Base-by-base conservation (phyloP, 2,113 vertebrate genomes). In the Drymodes brunneopygia region DNA sequence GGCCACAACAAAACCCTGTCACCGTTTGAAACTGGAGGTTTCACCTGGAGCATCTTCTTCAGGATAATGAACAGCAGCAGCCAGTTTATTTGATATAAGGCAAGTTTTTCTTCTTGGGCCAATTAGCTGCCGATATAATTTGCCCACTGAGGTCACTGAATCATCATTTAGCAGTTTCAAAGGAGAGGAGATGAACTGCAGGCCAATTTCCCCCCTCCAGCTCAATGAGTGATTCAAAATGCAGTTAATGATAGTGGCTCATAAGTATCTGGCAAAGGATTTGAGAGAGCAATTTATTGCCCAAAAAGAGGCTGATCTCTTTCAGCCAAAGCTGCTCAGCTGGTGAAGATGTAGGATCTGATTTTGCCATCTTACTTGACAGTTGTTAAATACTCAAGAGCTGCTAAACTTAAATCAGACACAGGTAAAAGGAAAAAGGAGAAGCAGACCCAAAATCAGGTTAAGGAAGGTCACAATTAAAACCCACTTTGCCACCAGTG, bases 131-230 rank as follows among this genome's bases (percentile, higher is more conserved):
- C 82, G 85, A 94, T 94, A 70, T 38, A 90, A 88, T 88, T 86
- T 94, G 86, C 92, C 90, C 88, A 75, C 81, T 58, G 35, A 95
- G 78, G 92, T 91, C 93, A 95, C 88, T 81, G 90, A 94, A 88
- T 93, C 94, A 92, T 73, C 88, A 75, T 66, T 88, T 35, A 88
- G 93, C 90, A 86, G 85, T 92, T 95, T 67, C 85, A 92, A 81
- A 90, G 57, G 45, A 86, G 82, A 64, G 12, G 56, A 82, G 73
- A 91, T 25, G 36, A 97, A 83, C 90, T 85, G 71, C 62, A 57
- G 83, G 70, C 44, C 93, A 54, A 29, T 48, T 48, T 88, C 62
- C 60, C 82, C 83, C 90, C 94, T 96, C 85, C 67, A 84, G 94
- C 69, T 71, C 70, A 66, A 47, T 6, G 45, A 95, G 36, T 61